phyloP scores from a whole-genome alignment of 2,797 vertebrate species.

The Valencia hispanica region DNA sequence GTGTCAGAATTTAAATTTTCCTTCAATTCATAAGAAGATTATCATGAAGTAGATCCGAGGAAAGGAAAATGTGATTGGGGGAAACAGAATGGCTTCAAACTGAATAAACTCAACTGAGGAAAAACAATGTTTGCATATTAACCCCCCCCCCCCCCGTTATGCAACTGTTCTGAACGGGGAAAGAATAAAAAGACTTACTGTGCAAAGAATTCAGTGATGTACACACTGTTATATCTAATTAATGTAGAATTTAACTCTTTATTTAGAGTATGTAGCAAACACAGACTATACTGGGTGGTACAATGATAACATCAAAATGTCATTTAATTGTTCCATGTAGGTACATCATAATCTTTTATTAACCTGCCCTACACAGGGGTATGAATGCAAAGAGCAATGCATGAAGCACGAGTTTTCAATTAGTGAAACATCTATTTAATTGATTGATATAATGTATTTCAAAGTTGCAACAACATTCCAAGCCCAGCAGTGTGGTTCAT shows the following conservation, averaged over 20 bases:
- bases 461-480: conserved; percentile 8
- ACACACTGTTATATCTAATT: conserved; percentile 15
- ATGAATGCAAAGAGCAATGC: conserved; percentile 2
- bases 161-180: conserved; percentile 21
- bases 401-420: conserved; percentile 11
- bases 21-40: conserved; percentile 57
- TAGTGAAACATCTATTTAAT: conserved; percentile 2
- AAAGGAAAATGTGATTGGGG: conserved; percentile 47
- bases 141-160: neutral
- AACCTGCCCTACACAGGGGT: neutral
- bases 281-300: conserved; percentile 4
- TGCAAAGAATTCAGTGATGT: conserved; percentile 29
- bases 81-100: conserved; percentile 52
- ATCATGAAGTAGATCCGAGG: conserved; percentile 59
- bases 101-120: conserved; percentile 53
- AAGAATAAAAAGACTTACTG: conserved; percentile 31
- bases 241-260: conserved; percentile 14
- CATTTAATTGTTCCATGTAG: conserved; percentile 18
- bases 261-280: neutral
- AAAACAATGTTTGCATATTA: conserved; percentile 40
- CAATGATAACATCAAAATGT: conserved; percentile 27
- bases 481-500: neutral
- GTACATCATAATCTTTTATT: conserved; percentile 18
- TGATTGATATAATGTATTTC: conserved; percentile 6
- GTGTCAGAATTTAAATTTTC: conserved; percentile 62